A percentile compares a stretch with the other conserved stretches of the same genome.
Evolutionary conservation across 1,140 invertebrate species (phyloP).

Genomic region (Tetramorium parvispinum): DNA sequence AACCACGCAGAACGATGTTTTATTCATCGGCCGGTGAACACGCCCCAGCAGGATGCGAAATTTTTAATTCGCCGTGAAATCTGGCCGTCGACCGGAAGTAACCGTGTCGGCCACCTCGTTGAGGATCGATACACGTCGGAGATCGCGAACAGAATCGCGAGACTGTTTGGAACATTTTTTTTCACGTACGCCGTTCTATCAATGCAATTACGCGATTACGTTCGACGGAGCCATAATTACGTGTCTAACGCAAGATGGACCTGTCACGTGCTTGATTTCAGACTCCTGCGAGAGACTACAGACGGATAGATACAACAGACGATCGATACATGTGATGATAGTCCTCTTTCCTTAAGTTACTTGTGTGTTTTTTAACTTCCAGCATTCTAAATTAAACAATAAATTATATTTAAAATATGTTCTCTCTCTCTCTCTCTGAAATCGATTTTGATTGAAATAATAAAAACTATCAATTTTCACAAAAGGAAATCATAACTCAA

Average conservation of each 20-base stretch:
- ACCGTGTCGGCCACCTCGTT: constrained; percentile 43
- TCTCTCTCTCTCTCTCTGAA: too few relatives aligned
- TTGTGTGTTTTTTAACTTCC: background rate
- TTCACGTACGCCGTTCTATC: background rate
- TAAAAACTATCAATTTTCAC: background rate
- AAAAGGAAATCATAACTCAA: background rate
- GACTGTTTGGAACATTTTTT: constrained; percentile 27
- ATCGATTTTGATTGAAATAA: background rate
- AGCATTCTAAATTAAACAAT: background rate
- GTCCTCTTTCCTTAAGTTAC: background rate
- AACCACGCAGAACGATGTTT: constrained; percentile 72
- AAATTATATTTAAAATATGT: background rate
- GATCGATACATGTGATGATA: background rate
- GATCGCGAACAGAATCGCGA: background rate
- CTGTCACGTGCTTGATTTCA: constrained; percentile 17
- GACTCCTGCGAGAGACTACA: background rate
- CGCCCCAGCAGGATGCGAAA: constrained; percentile 66
- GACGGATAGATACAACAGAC: background rate
- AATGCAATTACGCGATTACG: constrained; percentile 34
- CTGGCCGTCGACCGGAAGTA: constrained; percentile 71
- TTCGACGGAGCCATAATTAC: constrained; percentile 5
- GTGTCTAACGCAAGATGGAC: constrained; percentile 8
- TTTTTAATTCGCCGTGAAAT: constrained; percentile 77
- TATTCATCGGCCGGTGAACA: constrained; percentile 65
- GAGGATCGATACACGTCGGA: constrained; percentile 46